These are phyloP conservation scores for Phoeniculus purpureus DNA, from an alignment of 2,797 vertebrate genomes.

Conservation along the genomic window DNA sequence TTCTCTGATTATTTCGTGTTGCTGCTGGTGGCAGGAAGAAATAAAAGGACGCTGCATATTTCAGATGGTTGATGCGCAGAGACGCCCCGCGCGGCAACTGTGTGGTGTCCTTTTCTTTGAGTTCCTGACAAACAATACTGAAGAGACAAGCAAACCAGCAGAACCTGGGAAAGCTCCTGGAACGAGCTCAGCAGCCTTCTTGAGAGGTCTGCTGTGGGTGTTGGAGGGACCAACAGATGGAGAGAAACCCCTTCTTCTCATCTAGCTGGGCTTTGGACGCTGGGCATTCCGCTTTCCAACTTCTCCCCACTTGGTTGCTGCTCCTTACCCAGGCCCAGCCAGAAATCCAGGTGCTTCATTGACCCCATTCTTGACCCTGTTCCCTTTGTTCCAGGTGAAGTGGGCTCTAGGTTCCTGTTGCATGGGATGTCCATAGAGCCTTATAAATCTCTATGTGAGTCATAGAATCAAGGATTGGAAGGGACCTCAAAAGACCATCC, in stretches of 20 bases:
- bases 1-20: neutral
- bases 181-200: neutral
- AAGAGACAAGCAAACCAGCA: neutral
- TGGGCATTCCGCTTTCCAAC: neutral
- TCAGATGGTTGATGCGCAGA: neutral
- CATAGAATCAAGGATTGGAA: no score
- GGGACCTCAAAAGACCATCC: no score
- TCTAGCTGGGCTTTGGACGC: neutral
- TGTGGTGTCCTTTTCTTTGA: constrained; percentile 19
- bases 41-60: constrained; percentile 50
- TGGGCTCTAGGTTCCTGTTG: neutral
- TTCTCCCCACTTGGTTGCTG: neutral
- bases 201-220: neutral
- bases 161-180: neutral
- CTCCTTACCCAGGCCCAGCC: neutral
- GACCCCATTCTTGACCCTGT: fast-evolving
- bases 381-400: fast-evolving
- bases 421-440: neutral
- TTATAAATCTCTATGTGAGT: neutral
- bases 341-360: neutral
- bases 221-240: neutral
- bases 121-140: neutral
- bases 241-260: neutral
- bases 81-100: neutral
- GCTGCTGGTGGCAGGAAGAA: neutral